Evolutionary conservation across 2,888 invertebrate species (phyloP).

Genomic region (Idaea straminata): DNA sequence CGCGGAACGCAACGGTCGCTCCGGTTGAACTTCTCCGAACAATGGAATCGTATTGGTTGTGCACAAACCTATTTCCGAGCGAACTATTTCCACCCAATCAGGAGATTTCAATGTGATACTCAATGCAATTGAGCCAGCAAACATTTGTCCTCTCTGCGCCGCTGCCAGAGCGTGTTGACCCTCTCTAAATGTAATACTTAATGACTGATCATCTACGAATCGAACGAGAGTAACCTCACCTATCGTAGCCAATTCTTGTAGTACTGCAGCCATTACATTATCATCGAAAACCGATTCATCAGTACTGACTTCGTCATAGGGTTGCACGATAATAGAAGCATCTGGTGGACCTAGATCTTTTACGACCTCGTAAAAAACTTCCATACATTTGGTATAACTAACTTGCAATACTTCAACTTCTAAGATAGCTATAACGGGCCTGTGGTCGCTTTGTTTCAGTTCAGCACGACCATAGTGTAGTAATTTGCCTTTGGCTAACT

Average conservation of each 20-base stretch:
- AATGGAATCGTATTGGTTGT: conserved; percentile 92
- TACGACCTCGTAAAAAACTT: conserved; percentile 91
- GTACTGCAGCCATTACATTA: conserved; percentile 87
- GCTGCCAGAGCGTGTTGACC: conserved; percentile 93
- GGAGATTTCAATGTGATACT: conserved; percentile 89
- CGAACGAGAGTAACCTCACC: conserved; percentile 95
- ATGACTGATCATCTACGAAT: conserved; percentile 89
- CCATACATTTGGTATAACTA: conserved; percentile 86
- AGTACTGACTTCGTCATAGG: conserved; percentile 55
- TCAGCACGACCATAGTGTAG: conserved; percentile 96
- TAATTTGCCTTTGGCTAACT: conserved; percentile 88
- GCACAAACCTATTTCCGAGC: conserved; percentile 91
- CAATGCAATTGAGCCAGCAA: conserved; percentile 84
- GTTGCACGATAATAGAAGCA: conserved; percentile 91
- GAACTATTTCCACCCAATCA: conserved; percentile 90
- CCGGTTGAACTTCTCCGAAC: conserved; percentile 68
- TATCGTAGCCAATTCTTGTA: conserved; percentile 90
- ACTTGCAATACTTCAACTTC: conserved; percentile 93
- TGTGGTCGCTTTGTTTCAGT: conserved; percentile 97
- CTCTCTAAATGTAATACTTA: conserved; percentile 96
- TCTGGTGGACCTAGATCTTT: conserved; percentile 96
- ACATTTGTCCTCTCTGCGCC: conserved; percentile 76
- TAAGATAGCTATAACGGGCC: conserved; percentile 95
- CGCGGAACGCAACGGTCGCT: conserved; percentile 65
- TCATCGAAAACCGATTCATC: conserved; percentile 88